A percentile compares a stretch with the other conserved stretches of the same genome.
These are phyloP conservation scores for Chunga burmeisteri DNA, from an alignment of 2,113 vertebrate species.

Conservation along the genomic window DNA sequence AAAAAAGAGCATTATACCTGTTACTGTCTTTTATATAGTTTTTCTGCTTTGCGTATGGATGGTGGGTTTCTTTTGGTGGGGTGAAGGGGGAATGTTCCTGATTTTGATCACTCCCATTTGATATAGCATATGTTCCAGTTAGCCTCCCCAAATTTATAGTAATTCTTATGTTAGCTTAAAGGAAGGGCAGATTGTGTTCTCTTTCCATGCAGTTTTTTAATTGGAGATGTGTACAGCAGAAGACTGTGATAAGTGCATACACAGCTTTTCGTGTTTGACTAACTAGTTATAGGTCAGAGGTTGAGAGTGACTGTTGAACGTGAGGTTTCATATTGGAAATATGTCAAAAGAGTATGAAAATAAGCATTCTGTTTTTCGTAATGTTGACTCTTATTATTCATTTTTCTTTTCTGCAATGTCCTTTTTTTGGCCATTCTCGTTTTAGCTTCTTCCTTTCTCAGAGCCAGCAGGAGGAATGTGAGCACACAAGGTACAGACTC, in stretches of 20 bases:
- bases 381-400: background rate
- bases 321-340: background rate
- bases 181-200: background rate
- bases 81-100: background rate
- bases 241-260: background rate
- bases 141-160: background rate
- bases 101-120: background rate
- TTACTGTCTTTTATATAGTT: background rate
- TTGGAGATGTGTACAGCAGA: background rate
- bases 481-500: background rate
- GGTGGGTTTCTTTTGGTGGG: background rate
- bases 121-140: background rate
- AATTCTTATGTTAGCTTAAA: background rate
- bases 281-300: background rate
- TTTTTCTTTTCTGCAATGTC: background rate
- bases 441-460: background rate
- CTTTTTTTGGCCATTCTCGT: background rate
- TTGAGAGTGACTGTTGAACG: background rate
- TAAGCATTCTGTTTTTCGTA: background rate
- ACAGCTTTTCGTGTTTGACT: background rate
- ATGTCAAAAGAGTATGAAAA: background rate
- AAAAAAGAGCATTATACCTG: background rate
- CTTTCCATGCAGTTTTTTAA: background rate
- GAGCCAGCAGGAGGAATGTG: background rate
- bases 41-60: background rate